phyloP scores from a whole-genome alignment of 1,140 invertebrate species.

The Leptinotarsa defecta region DNA sequence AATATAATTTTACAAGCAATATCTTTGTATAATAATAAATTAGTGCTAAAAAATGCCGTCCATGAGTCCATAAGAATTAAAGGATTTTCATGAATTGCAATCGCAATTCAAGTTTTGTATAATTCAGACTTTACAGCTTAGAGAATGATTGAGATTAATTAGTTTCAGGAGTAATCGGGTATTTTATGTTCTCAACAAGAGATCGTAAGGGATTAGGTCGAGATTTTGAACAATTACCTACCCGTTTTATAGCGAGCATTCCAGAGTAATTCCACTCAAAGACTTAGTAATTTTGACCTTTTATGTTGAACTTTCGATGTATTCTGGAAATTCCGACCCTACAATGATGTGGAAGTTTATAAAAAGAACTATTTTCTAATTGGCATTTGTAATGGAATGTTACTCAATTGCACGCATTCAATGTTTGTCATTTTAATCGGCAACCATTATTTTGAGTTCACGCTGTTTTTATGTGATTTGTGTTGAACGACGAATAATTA shows the following conservation, averaged over 20 bases:
- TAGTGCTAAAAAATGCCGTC: too few relatives aligned
- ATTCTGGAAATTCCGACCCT: neutral
- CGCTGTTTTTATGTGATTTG: too few relatives aligned
- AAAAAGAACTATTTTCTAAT: neutral
- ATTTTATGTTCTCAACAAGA: neutral
- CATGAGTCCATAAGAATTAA: too few relatives aligned
- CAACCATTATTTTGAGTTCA: neutral
- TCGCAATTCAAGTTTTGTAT: too few relatives aligned
- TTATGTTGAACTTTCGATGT: neutral
- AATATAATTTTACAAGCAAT: too few relatives aligned
- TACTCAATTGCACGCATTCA: neutral
- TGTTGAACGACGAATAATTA: too few relatives aligned
- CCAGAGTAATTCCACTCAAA: neutral
- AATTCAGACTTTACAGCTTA: too few relatives aligned
- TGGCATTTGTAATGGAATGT: neutral
- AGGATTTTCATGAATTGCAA: too few relatives aligned
- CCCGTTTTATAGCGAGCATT: neutral
- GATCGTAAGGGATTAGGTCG: neutral
- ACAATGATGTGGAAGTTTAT: neutral
- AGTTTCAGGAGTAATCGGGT: too few relatives aligned
- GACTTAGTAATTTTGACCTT: neutral
- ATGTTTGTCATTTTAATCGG: neutral
- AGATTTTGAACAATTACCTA: neutral
- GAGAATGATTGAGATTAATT: too few relatives aligned
- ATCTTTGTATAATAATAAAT: too few relatives aligned